Conservation (phyloP, 2,888 invertebrate species). For the Amorpha juglandis region DNA sequence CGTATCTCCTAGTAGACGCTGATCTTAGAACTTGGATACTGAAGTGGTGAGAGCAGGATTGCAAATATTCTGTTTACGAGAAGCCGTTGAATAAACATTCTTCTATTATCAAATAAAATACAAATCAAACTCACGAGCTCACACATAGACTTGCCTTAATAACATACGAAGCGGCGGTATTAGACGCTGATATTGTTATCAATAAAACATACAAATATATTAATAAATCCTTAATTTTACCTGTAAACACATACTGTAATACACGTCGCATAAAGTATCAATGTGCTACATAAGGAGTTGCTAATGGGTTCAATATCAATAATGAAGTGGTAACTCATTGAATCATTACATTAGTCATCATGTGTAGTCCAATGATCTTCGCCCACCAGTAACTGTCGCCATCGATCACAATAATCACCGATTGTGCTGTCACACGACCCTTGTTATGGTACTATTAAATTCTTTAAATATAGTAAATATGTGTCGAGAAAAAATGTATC, state of each 20-base stretch:
- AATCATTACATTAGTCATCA: slow-evolving; percentile 24
- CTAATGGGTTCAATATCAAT: slow-evolving; percentile 19
- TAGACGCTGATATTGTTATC: too few species aligned
- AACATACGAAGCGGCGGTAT: too few species aligned
- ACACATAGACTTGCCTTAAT: too few species aligned
- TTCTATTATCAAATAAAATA: too few species aligned
- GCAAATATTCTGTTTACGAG: too few species aligned
- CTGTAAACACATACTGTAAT: background rate
- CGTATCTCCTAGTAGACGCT: too few species aligned
- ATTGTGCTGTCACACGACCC: slow-evolving; percentile 61
- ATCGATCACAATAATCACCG: slow-evolving; percentile 73
- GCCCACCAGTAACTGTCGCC: slow-evolving; percentile 52
- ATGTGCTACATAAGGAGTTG: background rate
- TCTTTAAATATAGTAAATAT: slow-evolving; percentile 21
- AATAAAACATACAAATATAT: too few species aligned
- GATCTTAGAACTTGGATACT: too few species aligned
- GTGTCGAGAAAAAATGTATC: background rate
- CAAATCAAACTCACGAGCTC: too few species aligned
- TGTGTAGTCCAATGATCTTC: slow-evolving; percentile 42
- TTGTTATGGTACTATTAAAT: slow-evolving; percentile 33
- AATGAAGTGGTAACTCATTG: slow-evolving; percentile 29
- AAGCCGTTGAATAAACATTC: too few species aligned
- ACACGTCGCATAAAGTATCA: background rate
- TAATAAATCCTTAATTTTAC: background rate
- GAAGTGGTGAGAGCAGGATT: too few species aligned